A percentile compares a stretch with the other conserved stretches of the same genome.
Evolutionary conservation across 2,113 vertebrate genomes (phyloP).

Genomic region (Festucalex cinctus): DNA sequence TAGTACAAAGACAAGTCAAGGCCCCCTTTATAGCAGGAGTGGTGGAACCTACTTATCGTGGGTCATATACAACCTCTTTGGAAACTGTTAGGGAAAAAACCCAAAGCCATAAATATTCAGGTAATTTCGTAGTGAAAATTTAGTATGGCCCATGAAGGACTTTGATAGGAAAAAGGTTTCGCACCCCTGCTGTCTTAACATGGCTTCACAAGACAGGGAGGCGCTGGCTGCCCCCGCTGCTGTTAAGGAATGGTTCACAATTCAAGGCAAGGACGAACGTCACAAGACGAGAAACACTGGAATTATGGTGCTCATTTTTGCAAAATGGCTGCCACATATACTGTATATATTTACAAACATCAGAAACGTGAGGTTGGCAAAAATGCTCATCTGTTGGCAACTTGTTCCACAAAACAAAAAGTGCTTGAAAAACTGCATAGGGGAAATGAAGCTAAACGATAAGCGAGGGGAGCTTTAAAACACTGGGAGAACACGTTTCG

Average conservation of each 20-base stretch:
- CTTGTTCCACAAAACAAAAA: conserved; percentile 82
- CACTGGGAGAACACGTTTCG: conserved; percentile 40
- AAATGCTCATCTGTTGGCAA: conserved; percentile 83
- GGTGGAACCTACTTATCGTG: neutral
- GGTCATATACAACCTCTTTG: neutral
- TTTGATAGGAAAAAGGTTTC: neutral
- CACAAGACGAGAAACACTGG: conserved; percentile 59
- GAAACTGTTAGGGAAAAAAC: too few species aligned
- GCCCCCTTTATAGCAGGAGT: neutral
- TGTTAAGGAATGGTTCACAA: conserved; percentile 71
- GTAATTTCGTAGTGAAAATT: too few species aligned
- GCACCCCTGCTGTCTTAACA: neutral
- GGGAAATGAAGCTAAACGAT: conserved; percentile 16
- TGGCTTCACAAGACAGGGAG: neutral
- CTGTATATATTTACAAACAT: conserved; percentile 42
- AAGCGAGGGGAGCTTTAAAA: neutral
- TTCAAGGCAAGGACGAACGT: conserved; percentile 75
- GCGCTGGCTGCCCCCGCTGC: conserved; percentile 61
- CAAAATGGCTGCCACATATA: conserved; percentile 17
- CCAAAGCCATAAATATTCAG: too few species aligned
- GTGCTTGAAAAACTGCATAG: conserved; percentile 76
- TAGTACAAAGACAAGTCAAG: neutral
- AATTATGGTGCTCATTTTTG: conserved; percentile 56
- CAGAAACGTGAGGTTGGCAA: conserved; percentile 77
- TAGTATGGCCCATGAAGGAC: too few species aligned